These are phyloP conservation scores for Zaprionus camerounensis DNA, from an alignment of 1,140 invertebrate species.

Conservation along the genomic window DNA sequence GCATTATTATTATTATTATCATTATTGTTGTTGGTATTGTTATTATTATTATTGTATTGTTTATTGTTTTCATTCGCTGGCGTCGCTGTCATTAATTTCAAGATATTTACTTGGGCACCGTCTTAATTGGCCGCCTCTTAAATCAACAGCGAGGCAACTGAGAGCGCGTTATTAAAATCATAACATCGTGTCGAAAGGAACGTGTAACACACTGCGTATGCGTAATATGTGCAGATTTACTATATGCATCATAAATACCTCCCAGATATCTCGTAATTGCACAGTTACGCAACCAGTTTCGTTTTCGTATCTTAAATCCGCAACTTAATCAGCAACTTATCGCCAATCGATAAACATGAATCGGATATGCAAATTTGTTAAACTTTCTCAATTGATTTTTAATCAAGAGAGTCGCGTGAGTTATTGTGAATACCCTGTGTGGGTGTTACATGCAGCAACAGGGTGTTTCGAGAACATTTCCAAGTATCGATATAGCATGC, in stretches of 20 bases:
- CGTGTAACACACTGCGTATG: slow-evolving; percentile 67
- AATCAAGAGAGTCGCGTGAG: not conserved
- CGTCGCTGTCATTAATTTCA: slow-evolving; percentile 64
- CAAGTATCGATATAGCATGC: not conserved
- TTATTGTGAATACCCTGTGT: slow-evolving; percentile 1
- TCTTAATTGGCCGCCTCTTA: slow-evolving; percentile 42
- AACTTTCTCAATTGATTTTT: slow-evolving; percentile 22
- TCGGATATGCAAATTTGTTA: slow-evolving; percentile 25
- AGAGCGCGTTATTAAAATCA: slow-evolving; percentile 28
- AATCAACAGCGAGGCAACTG: slow-evolving; percentile 38
- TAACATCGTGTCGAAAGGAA: slow-evolving; percentile 5
- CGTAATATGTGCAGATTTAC: slow-evolving; percentile 45
- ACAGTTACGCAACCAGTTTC: slow-evolving; percentile 9
- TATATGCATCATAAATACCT: not conserved
- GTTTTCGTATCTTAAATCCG: not conserved
- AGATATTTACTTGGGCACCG: slow-evolving; percentile 51
- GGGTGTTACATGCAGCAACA: not conserved
- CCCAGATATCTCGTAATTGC: slow-evolving; percentile 8
- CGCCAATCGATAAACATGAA: not conserved
- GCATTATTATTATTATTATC: slow-evolving; percentile 49
- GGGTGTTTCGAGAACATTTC: not conserved
- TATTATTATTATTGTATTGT: slow-evolving; percentile 45
- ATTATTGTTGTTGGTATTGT: slow-evolving; percentile 43
- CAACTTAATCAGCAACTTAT: slow-evolving; percentile 11
- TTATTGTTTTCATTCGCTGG: slow-evolving; percentile 35